Conservation (phyloP, 2,888 invertebrate genomes). For the Pristionchus maxplancki region DNA sequence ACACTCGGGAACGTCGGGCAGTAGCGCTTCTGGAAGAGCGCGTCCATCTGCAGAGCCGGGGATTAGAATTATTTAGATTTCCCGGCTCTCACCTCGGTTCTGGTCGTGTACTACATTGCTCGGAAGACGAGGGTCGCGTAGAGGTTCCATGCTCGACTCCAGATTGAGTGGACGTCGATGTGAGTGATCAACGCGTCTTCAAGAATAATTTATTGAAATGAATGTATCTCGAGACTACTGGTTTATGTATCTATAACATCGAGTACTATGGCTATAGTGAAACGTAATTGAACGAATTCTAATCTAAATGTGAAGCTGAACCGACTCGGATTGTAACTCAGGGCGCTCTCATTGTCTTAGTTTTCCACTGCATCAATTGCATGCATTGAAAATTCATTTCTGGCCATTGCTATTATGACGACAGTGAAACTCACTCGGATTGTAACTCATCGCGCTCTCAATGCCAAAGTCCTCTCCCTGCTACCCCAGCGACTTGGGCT, state of each 20-base stretch:
- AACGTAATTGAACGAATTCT: no score
- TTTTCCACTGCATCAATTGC: background rate
- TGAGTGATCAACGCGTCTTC: background rate
- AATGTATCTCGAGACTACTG: no score
- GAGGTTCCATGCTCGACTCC: conserved; percentile 5
- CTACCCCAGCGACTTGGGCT: background rate
- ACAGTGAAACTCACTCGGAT: background rate
- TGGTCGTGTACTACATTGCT: background rate
- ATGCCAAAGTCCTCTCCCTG: background rate
- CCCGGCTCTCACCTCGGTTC: background rate
- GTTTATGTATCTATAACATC: no score
- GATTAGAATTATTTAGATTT: no score
- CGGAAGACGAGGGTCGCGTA: background rate
- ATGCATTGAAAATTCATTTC: background rate
- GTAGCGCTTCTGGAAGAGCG: background rate
- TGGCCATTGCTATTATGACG: background rate
- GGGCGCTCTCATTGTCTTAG: background rate
- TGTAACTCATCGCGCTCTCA: background rate
- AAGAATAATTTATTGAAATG: no score
- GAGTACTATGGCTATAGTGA: no score
- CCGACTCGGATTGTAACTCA: conserved; percentile 36
- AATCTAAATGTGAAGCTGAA: background rate
- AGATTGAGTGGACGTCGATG: background rate
- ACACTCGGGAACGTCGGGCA: background rate
- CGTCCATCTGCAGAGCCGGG: background rate